Conservation (phyloP, 1,140 invertebrate species). For the Meteorus sp. region DNA sequence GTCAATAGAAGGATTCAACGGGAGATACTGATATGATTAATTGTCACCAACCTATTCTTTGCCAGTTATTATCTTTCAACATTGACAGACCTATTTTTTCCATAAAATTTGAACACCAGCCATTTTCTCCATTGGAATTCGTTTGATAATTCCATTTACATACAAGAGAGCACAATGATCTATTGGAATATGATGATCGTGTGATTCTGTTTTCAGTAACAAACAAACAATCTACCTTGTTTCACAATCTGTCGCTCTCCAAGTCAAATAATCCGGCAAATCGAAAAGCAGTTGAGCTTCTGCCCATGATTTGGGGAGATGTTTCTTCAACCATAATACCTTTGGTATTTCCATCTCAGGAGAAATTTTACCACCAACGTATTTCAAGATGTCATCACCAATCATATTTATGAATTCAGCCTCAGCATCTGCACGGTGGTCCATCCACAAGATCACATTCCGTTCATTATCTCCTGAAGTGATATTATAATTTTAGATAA, state of each 20-base stretch:
- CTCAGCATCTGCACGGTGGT: conserved; percentile 85
- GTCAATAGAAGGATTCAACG: no score
- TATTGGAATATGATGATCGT: conserved; percentile 53
- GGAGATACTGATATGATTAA: conserved; percentile 13
- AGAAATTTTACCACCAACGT: conserved; percentile 89
- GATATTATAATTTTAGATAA: neutral
- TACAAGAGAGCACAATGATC: conserved; percentile 88
- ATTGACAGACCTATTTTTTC: conserved; percentile 75
- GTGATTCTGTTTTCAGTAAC: no score
- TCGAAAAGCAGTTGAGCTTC: conserved; percentile 82
- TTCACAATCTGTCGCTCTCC: conserved; percentile 80
- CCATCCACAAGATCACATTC: conserved; percentile 97
- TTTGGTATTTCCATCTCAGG: conserved; percentile 96
- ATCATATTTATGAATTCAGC: conserved; percentile 80
- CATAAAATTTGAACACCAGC: conserved; percentile 81
- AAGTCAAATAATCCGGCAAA: conserved; percentile 92
- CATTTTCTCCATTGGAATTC: conserved; percentile 57
- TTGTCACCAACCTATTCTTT: conserved; percentile 75
- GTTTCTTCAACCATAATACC: conserved; percentile 90
- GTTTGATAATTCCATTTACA: conserved; percentile 95
- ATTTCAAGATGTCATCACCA: conserved; percentile 76
- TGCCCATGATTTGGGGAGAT: conserved; percentile 71
- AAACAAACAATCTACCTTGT: no score
- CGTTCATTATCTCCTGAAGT: conserved; percentile 48
- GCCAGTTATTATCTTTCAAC: conserved; percentile 69